Percentiles rank a stretch among this genome's conserved stretches.
phyloP scores from a whole-genome alignment of 2,797 vertebrate species.

The Molossus molossus region DNA sequence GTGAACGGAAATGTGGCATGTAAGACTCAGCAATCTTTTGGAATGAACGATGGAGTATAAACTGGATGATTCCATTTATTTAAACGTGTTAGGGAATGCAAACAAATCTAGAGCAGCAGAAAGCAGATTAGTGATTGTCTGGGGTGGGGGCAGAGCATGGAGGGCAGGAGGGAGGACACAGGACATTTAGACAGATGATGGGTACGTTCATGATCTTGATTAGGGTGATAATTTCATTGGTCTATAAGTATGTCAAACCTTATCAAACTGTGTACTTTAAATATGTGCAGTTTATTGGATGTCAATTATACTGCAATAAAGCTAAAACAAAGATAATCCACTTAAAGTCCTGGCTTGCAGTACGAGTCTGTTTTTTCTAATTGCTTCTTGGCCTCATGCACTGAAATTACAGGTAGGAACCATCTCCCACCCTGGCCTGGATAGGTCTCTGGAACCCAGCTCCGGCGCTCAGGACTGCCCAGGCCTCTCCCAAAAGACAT shows the following conservation, averaged over 20 bases:
- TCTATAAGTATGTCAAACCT: constrained; percentile 1
- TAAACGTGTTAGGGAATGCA: constrained; percentile 45
- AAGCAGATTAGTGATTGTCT: not conserved
- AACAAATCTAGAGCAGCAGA: constrained; percentile 6
- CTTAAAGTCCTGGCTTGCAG: constrained; percentile 64
- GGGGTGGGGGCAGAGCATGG: not conserved
- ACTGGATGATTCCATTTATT: constrained; percentile 1
- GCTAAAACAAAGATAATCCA: constrained; percentile 66
- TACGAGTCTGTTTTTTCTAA: constrained; percentile 58
- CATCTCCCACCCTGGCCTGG: not conserved
- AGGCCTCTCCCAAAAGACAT: not conserved
- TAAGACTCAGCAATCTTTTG: not conserved
- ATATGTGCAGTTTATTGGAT: constrained; percentile 1
- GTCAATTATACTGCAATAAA: constrained; percentile 56
- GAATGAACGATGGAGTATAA: not conserved
- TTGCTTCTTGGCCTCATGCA: constrained; percentile 41
- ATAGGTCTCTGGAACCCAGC: not conserved
- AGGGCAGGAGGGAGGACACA: not conserved
- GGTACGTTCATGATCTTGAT: not conserved
- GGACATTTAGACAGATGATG: not conserved
- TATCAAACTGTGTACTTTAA: constrained; percentile 53
- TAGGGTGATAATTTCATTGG: constrained; percentile 34
- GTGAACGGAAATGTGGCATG: not conserved
- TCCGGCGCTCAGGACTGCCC: not conserved
- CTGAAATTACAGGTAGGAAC: constrained; percentile 28